Evolutionary conservation across 2,113 vertebrate species (phyloP), one percentile per base, ranked within the genome.

Genomic region (Myotis lucifugus): DNA sequence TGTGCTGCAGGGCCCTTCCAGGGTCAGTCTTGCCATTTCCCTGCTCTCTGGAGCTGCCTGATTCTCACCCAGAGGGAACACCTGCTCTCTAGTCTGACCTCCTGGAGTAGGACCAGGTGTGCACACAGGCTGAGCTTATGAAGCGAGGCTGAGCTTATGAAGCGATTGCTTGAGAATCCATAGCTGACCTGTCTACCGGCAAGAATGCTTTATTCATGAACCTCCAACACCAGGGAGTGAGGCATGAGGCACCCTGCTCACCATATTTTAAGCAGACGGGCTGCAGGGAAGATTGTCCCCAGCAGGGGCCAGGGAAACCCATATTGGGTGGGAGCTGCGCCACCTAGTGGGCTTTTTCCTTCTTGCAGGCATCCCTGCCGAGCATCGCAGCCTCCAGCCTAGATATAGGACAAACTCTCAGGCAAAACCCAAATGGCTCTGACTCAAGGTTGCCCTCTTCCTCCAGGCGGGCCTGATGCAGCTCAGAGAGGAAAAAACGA

Each of bases 341-440:
- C 97, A 93, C 52, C 97, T 96, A 50, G 93, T 96, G 97, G 96
- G 0, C 0, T 0, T 88, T 94, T 32, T 0, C 0, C 34, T 78
- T 76, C 70, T 90, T 93, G 90, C 93, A 92, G 84, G 59, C 37
- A 50, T 40, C 10, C 48, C 50, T 74, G 9, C 4, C n/a, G 12
- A 37, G 5, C 11, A 0, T 29, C 0, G 8, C 25, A 2, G 70
- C 74, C 54, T 86, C 15, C 40, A 29, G 56, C 46, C 9, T n/a
- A 8, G 15, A 17, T 29, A 17, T 1, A 9, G 19, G 29, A 50
- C 61, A 15, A 66, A 18, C 12, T 66, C 25, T 48, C 59, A 7
- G 79, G 46, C 10, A 67, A 52, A 69, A 88, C 11, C 3, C 40
- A 70, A 46, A 81, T 0, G 81, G 59, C 76, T 82, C 27, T 56